These are phyloP conservation scores for Semotilus atromaculatus DNA, from an alignment of 2,797 vertebrate genomes.

Conservation along the genomic window DNA sequence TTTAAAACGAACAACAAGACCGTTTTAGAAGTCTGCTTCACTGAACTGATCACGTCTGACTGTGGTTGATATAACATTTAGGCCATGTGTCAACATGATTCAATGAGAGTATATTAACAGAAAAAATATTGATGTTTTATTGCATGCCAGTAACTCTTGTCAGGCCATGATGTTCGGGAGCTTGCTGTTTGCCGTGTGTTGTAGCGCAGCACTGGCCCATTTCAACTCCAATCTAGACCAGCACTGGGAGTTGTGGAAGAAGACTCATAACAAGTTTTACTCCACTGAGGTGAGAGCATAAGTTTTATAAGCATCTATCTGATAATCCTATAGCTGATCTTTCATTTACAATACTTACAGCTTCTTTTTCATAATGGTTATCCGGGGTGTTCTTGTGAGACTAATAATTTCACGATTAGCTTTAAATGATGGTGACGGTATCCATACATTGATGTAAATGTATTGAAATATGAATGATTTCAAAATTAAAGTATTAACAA, in stretches of 20 bases:
- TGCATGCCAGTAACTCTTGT: background rate
- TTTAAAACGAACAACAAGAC: background rate
- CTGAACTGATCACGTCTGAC: background rate
- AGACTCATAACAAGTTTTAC: constrained; percentile 78
- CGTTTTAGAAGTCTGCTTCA: background rate
- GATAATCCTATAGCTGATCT: background rate
- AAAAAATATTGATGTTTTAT: background rate
- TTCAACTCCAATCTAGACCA: constrained; percentile 74
- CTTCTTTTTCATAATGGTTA: background rate
- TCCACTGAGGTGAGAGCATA: constrained; percentile 67
- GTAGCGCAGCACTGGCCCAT: constrained; percentile 55
- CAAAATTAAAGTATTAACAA: background rate
- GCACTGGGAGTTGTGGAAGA: constrained; percentile 88
- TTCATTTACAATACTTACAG: background rate
- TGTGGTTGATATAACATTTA: background rate
- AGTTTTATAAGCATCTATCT: background rate
- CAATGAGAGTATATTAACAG: background rate
- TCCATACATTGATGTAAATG: background rate
- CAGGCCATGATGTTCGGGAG: constrained; percentile 64
- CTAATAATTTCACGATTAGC: background rate
- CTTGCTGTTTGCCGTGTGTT: constrained; percentile 67
- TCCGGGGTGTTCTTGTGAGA: background rate
- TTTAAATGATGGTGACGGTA: background rate
- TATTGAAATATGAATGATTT: background rate
- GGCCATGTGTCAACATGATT: background rate